phyloP scores from a whole-genome alignment of 2,888 invertebrate species.

The Tipula unca region DNA sequence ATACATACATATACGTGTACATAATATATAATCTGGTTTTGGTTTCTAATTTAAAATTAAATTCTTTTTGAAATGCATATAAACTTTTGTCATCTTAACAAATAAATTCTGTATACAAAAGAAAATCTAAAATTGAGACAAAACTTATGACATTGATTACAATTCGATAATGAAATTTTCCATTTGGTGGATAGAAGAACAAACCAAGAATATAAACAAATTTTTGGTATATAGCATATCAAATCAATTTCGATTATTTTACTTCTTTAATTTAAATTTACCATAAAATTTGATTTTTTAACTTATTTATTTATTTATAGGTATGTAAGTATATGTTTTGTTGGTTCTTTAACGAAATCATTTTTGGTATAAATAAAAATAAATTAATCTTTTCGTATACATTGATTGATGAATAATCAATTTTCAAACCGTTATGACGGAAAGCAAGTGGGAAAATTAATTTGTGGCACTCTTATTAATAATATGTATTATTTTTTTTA shows the following conservation, averaged over 20 bases:
- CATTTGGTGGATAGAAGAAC: neutral
- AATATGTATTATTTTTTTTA: too few species aligned
- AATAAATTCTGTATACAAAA: neutral
- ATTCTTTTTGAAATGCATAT: neutral
- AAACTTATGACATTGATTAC: neutral
- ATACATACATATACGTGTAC: neutral
- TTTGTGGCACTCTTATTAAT: too few species aligned
- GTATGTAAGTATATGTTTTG: too few species aligned
- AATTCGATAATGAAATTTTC: neutral
- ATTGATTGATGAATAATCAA: neutral
- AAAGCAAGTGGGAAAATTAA: neutral
- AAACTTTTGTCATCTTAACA: neutral
- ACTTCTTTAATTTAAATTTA: slow-evolving; percentile 8
- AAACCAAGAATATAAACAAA: neutral
- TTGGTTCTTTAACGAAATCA: neutral
- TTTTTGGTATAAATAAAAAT: neutral
- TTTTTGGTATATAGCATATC: neutral
- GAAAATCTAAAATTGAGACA: neutral
- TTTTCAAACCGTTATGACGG: neutral
- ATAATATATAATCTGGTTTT: neutral
- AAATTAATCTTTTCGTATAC: neutral
- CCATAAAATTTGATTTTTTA: slow-evolving; percentile 9
- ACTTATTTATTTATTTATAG: neutral
- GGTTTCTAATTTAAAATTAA: neutral
- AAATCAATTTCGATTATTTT: neutral